Base-by-base conservation (phyloP, 2,888 invertebrate genomes). In the Hofmannophila pseudospretella region DNA sequence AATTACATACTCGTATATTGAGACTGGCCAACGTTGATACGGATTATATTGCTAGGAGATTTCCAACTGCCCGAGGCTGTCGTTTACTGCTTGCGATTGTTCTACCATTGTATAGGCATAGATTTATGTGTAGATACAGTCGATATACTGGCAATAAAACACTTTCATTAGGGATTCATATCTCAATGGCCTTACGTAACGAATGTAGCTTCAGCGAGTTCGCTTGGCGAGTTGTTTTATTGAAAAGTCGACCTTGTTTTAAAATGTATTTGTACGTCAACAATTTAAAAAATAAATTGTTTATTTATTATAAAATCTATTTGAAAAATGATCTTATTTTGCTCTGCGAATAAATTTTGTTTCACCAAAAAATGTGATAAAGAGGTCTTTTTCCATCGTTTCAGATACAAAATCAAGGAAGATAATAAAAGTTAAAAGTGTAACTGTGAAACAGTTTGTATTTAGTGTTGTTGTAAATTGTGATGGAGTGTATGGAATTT, bases 361-460 rank as follows among this genome's bases (percentile, higher is more conserved):
- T 7, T 22, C 10, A n/a, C n/a, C 19, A 28, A 29, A 28, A 35
- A 31, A 36, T 31, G 12, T 27, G 22, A 11, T 71, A 71, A 74
- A 48, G 54, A 51, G 50, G 52, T 32, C 48, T 43, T 65, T 76
- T 61, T 71, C 57, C 66, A 50, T 78, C 73, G 63, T 82, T 82
- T 74, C 81, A 81, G 81, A 74, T 76, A 63, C 47, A 51, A 44
- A 58, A 55, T 47, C 47, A 58, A 55, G 46, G 44, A 58, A 53
- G 43, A 44, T 41, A 53, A 52, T 45, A 36, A 46, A 37, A 50
- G 42, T 44, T 47, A 54, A 47, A 38, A 42, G 47, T 56, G 47
- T 54, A 47, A 51, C 41, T 49, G 52, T 65, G 53, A 52, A 47
- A 55, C 43, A 49, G 38, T 54, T 37, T 19, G 5, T 16, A 16